A percentile compares a stretch with the other conserved stretches of the same genome.
phyloP scores from a whole-genome alignment of 37 sponge, comb jelly and placozoan species.

The Halisarca cf. caerulea region DNA sequence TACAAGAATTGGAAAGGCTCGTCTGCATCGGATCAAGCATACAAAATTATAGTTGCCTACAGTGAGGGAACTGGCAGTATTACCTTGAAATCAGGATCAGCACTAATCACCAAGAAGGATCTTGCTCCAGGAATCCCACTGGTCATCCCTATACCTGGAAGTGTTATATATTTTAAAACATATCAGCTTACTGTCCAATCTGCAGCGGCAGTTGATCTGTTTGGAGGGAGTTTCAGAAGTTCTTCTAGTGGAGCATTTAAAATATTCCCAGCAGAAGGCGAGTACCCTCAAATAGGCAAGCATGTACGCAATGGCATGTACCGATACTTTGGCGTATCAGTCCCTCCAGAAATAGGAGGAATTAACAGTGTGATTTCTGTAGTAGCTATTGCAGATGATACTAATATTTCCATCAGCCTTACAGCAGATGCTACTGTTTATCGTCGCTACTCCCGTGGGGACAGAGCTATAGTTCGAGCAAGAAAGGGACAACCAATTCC shows the following conservation, averaged over 20 bases:
- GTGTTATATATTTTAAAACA: not conserved
- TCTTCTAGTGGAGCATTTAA: not conserved
- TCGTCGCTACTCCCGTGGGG: not conserved
- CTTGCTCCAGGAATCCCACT: not conserved
- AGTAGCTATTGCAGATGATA: not conserved
- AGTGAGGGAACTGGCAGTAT: not conserved
- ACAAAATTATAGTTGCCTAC: not conserved
- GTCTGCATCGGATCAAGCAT: too few relatives aligned
- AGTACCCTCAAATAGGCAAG: not conserved
- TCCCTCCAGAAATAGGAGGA: not conserved
- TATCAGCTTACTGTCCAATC: not conserved
- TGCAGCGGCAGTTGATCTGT: not conserved
- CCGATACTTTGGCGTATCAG: not conserved
- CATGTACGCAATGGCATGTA: not conserved
- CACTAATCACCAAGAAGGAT: not conserved
- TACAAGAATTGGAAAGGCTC: too few relatives aligned
- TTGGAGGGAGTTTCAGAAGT: not conserved
- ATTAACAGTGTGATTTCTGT: not conserved
- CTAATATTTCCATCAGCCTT: not conserved
- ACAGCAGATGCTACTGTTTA: not conserved
- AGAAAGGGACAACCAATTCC: not conserved
- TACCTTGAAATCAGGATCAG: not conserved
- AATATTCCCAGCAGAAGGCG: not conserved
- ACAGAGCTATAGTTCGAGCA: not conserved
- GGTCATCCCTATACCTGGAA: not conserved